Base-by-base conservation (phyloP, 2,113 vertebrate genomes). In the Nesospiza acunhae region DNA sequence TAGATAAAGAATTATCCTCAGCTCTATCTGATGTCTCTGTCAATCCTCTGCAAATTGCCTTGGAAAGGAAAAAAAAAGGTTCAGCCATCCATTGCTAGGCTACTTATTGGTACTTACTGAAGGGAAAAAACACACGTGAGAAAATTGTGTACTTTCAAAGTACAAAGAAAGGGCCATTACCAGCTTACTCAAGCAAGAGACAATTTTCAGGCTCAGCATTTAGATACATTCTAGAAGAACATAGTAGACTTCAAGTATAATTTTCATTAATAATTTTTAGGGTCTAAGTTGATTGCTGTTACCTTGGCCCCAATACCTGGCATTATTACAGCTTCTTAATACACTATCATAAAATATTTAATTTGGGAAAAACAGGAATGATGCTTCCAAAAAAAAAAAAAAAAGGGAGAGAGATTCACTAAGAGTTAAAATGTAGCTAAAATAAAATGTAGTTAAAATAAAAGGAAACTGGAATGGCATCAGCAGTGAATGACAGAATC, bases 1-100 rank as follows among this genome's bases (percentile, higher is more conserved):
- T 93, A 90, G 91, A 90, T 78, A 93, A 75, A 91, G 49, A 92
- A 41, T 96, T 87, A 92, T 89, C 94, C 62, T 86, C 75, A 62
- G 42, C n/a, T 87, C 27, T 91, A 17, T 69, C 58, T 93, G 86
- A 93, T 58, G 66, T 41, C 67, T 83, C 78, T 87, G 77, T 39
- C 39, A 95, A 26, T 87, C 41, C 63, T 84, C 84, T 94, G 52
- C 33, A 96, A 96, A 93, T 72, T 94, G 59, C 46, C 68, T 93
- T 79, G 16, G 30, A 80, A 88, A 20, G 24, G 33, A 49, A 42
- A 78, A 19, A 19, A 35, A 59, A 59, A 33, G 58, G 33, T 58
- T 90, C 56, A 86, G 33, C 68, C 60, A 72, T 58, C 59, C 80
- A 85, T 67, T 92, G 23, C 62, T 88, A 59, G 53, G 42, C 27